Percentiles rank a stretch among this genome's conserved stretches.
These are phyloP conservation scores for Calameuta pallipes DNA, from an alignment of 2,888 invertebrate genomes.

Conservation along the genomic window DNA sequence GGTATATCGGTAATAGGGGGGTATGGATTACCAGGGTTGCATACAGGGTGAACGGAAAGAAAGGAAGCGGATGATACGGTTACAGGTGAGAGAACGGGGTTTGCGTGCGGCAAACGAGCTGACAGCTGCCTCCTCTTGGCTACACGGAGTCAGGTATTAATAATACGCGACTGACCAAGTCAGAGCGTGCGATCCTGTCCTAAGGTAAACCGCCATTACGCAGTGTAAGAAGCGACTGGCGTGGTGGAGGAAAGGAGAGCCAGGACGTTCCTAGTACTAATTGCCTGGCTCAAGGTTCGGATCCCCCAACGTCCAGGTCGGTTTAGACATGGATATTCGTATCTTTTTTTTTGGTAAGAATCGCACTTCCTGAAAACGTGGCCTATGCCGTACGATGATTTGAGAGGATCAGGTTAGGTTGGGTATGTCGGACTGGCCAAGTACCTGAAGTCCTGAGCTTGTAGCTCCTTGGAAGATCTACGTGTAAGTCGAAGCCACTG, in stretches of 20 bases:
- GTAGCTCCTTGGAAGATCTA: background rate
- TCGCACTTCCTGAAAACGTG: background rate
- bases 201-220: background rate
- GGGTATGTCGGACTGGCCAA: background rate
- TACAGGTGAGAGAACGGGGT: constrained; percentile 63
- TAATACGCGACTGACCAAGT: constrained; percentile 61
- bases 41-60: constrained; percentile 25
- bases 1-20: background rate
- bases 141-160: constrained; percentile 48
- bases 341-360: constrained; percentile 28
- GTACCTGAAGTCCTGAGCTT: background rate
- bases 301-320: background rate
- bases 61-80: constrained; percentile 49
- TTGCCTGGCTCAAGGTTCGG: background rate
- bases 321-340: background rate
- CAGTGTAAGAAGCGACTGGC: background rate
- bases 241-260: background rate
- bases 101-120: constrained; percentile 63
- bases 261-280: background rate
- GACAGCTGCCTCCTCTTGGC: constrained; percentile 59
- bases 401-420: background rate
- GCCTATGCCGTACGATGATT: background rate
- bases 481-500: background rate
- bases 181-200: constrained; percentile 18
- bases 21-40: background rate